phyloP scores from a whole-genome alignment of 1,140 invertebrate genomes.

The Pachypeltis micranthus region DNA sequence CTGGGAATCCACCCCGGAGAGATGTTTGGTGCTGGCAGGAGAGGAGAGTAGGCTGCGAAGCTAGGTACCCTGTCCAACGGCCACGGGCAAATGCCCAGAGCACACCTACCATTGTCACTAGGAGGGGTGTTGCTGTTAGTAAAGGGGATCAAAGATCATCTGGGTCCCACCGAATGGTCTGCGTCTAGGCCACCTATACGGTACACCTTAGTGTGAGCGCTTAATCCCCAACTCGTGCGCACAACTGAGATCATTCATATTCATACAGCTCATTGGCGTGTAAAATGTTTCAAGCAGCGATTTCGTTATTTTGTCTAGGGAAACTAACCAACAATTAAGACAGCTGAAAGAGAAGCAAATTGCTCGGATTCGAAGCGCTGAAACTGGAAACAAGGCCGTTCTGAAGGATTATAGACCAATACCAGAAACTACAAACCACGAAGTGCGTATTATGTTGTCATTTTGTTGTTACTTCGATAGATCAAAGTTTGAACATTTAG shows the following conservation, averaged over 20 bases:
- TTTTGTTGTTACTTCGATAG: no score
- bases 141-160: no score
- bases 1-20: no score
- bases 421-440: background rate
- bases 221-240: background rate
- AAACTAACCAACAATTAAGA: background rate
- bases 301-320: background rate
- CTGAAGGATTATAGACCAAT: background rate
- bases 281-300: background rate
- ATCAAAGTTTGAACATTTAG: no score
- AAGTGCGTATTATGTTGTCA: no score
- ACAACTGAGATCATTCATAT: background rate
- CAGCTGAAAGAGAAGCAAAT: background rate
- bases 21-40: no score
- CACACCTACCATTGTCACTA: no score
- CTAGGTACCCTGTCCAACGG: no score
- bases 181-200: background rate
- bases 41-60: no score
- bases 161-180: no score
- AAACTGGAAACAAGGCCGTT: background rate
- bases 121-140: no score
- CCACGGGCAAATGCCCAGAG: no score
- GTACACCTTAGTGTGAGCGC: background rate
- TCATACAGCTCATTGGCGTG: background rate
- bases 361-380: background rate